Evolutionary conservation across 2,888 invertebrate species (phyloP), one percentile per base, ranked within the genome.

Genomic region (Lysandra coridon): DNA sequence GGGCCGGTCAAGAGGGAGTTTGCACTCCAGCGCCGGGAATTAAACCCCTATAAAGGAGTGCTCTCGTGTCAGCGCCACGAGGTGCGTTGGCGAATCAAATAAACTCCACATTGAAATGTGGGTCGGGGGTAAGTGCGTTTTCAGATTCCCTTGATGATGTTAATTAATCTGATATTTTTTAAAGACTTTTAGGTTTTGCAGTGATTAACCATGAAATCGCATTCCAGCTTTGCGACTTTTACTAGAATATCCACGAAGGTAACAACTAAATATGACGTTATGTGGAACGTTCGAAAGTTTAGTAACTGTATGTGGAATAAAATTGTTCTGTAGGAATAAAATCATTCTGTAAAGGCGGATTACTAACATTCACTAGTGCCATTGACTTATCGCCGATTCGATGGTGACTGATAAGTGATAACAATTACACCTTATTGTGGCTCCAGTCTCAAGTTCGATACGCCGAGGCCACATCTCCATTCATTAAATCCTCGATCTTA

Each of bases 401-500:
- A 12, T 53, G 4, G 53, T 14, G 14, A 62, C 60, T 62, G n/a
- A 62, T 7, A 6, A 62, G 23, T 62, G n/a, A 62, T 7, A 6
- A n/a, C 49, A 49, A 49, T 49, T 44, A 44, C 60, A n/a, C 60
- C 60, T 2, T n/a, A 62, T 7, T 44, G 44, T 62, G 17, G 60
- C 7, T 62, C n/a, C 23, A 62, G 62, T 23, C 6, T 23, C 62
- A 23, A 23, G 60, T 62, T 7, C 4, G 4, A 14, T 3, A 53
- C 44, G 44, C 69, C 69, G 69, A 69, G 69, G 69, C 17, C 69
- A 37, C 69, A 10, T 69, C 33, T 69, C 69, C 69, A 37, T 37
- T 69, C 4, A 69, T 69, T 14, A 69, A 69, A 69, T 69, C 69
- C 14, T 37, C 69, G 69, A 69, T 69, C 69, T 37, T 69, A 69